Evolutionary conservation across 1,140 invertebrate species (phyloP), one percentile per base, ranked within the genome.

Genomic region (Calosoma granatense): DNA sequence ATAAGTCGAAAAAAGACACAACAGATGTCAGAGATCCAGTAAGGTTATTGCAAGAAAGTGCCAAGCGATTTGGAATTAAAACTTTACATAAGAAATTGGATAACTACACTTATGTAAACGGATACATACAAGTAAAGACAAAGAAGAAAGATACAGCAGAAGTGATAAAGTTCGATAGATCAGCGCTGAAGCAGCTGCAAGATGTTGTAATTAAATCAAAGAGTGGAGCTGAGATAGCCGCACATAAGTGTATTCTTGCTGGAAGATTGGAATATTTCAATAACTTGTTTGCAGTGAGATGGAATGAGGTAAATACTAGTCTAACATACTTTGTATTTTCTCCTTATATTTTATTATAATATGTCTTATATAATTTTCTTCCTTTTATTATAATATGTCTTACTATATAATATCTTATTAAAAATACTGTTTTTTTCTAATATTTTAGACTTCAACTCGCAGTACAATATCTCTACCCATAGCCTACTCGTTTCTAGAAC

Each of bases 201-300:
- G 41, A 47, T 30, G 63, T 53, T 47, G 39, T 47, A 23, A 56
- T 59, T 12, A 51, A 30, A 17, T 56, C 51, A 36, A 59, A 59
- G 15, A 56, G 1, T 19, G 78, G 76, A 9, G 67, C 69, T 1
- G 61, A 72, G n/a, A 71, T 87, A 47, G 68, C 74, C 2, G 86
- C 84, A 36, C 87, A 91, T 67, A 85, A 84, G 60, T 90, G 86
- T 70, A 73, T 91, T 39, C 71, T 90, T 19, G 78, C 80, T 0
- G 83, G 85, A 1, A 67, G 86, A 55, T 70, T 85, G 2, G 85
- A 90, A 51, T 90, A 89, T 70, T 91, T 90, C 70, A 73, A 79
- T 52, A 83, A 81, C 60, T 86, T 90, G 84, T 80, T 88, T 60
- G 76, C 79, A 56, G 76, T 78, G 62, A 78, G 81, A 56, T 90